A percentile compares a stretch with the other conserved stretches of the same genome.
phyloP scores from a whole-genome alignment of 2,888 invertebrate species.

The Apamea epomidion region DNA sequence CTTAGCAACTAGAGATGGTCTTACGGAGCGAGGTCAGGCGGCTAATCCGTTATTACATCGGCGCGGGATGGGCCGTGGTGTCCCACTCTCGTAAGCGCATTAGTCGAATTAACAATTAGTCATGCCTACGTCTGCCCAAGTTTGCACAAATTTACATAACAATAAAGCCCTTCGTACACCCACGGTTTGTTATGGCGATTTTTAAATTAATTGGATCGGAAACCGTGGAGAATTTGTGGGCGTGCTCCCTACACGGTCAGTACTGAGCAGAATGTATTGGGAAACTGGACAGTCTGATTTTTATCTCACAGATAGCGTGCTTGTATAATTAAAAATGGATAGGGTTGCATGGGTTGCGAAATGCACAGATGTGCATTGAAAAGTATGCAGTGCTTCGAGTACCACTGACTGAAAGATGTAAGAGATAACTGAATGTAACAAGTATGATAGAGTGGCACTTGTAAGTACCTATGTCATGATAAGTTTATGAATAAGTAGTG shows the following conservation, averaged over 20 bases:
- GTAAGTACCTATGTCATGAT: background rate
- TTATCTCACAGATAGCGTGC: constrained; percentile 44
- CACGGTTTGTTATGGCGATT: constrained; percentile 85
- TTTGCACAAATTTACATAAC: constrained; percentile 90
- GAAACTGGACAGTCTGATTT: constrained; percentile 42
- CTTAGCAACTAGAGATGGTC: constrained; percentile 42
- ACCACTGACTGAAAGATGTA: constrained; percentile 19
- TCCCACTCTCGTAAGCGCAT: constrained; percentile 86
- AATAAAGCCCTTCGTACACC: constrained; percentile 84
- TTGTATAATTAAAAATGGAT: constrained; percentile 51
- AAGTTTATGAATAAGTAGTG: background rate
- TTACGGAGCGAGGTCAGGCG: constrained; percentile 68
- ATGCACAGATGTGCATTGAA: constrained; percentile 41
- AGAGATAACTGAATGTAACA: background rate
- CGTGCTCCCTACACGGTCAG: constrained; percentile 80
- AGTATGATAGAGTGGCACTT: background rate
- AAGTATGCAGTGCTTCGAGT: constrained; percentile 11
- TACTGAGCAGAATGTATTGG: constrained; percentile 56
- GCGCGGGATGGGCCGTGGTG: constrained; percentile 74
- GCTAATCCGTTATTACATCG: constrained; percentile 76
- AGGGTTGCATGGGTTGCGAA: constrained; percentile 19
- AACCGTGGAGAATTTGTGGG: constrained; percentile 85
- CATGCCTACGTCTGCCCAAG: constrained; percentile 89
- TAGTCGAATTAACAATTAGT: constrained; percentile 90
- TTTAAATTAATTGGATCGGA: constrained; percentile 89